A percentile compares a stretch with the other conserved stretches of the same genome.
Conservation (phyloP, 2,888 invertebrate species). For the Capitulum mitella region DNA sequence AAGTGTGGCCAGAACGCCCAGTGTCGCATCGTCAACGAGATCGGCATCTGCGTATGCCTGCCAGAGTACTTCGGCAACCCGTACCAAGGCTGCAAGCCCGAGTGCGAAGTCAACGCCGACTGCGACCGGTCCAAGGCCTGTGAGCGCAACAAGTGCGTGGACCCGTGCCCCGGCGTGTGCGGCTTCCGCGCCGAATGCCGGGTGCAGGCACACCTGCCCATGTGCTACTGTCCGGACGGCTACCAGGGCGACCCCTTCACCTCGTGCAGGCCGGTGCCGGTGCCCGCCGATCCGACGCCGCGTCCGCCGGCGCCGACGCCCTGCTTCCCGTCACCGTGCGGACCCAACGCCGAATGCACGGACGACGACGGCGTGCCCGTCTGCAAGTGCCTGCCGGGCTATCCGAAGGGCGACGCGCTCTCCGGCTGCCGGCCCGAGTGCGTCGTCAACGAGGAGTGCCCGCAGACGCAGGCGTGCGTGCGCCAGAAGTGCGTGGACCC, state of each 20-base stretch:
- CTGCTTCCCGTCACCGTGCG: slow-evolving; percentile 54
- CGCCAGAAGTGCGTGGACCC: slow-evolving; percentile 68
- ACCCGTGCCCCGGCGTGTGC: slow-evolving; percentile 64
- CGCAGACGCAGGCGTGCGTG: slow-evolving; percentile 71
- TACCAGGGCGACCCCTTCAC: slow-evolving; percentile 69
- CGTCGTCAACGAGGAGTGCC: slow-evolving; percentile 72
- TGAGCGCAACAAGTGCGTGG: slow-evolving; percentile 58
- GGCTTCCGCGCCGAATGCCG: slow-evolving; percentile 54
- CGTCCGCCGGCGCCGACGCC: slow-evolving; percentile 21
- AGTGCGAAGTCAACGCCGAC: slow-evolving; percentile 74
- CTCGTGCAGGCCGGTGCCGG: slow-evolving; percentile 49
- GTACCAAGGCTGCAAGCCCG: slow-evolving; percentile 66
- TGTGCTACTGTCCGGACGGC: slow-evolving; percentile 64
- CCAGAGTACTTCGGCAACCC: slow-evolving; percentile 73
- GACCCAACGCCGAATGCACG: slow-evolving; percentile 65
- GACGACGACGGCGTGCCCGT: slow-evolving; percentile 48
- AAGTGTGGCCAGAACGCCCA: slow-evolving; percentile 69
- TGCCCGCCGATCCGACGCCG: neutral
- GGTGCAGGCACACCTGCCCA: slow-evolving; percentile 67
- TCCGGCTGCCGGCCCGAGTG: slow-evolving; percentile 71
- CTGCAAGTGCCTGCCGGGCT: slow-evolving; percentile 68
- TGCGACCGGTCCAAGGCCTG: slow-evolving; percentile 70
- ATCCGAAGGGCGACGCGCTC: slow-evolving; percentile 65
- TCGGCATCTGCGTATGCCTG: slow-evolving; percentile 65
- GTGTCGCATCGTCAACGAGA: slow-evolving; percentile 66